These are phyloP conservation scores for Nemotelus pantherinus DNA, from an alignment of 2,888 invertebrate species.

Conservation along the genomic window DNA sequence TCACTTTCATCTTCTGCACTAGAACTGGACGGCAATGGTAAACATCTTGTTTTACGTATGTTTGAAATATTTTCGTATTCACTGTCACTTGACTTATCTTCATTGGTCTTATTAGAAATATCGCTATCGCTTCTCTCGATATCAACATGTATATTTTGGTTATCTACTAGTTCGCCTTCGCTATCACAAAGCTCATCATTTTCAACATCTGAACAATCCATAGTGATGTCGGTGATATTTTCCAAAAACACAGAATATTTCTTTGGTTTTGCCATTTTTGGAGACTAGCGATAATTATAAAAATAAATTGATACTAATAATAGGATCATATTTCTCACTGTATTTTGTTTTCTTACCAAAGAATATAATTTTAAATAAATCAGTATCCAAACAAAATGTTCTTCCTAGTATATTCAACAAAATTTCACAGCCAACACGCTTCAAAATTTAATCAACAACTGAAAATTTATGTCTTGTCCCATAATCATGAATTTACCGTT, in stretches of 20 bases:
- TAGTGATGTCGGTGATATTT: constrained; percentile 38
- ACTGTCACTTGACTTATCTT: constrained; percentile 50
- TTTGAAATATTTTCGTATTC: constrained; percentile 11
- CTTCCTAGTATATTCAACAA: constrained; percentile 45
- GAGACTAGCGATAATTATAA: constrained; percentile 46
- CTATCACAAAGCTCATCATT: constrained; percentile 34
- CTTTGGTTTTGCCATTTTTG: constrained; percentile 46
- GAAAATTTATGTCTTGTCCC: constrained; percentile 5
- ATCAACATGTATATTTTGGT: constrained; percentile 21
- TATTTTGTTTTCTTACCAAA: constrained; percentile 48
- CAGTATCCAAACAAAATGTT: constrained; percentile 48
- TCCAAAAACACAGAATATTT: constrained; percentile 40
- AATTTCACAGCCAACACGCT: constrained; percentile 34
- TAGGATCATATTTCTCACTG: constrained; percentile 41
- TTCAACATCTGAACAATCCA: constrained; percentile 38
- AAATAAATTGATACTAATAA: constrained; percentile 48
- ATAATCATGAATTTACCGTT: constrained; percentile 8
- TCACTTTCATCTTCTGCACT: constrained; percentile 36
- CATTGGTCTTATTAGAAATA: constrained; percentile 67
- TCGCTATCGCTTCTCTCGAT: constrained; percentile 55
- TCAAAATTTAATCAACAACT: constrained; percentile 37
- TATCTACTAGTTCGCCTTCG: constrained; percentile 22
- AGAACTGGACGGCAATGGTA: constrained; percentile 32
- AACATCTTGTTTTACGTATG: constrained; percentile 39
- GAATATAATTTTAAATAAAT: constrained; percentile 49